A percentile compares a stretch with the other conserved stretches of the same genome.
phyloP scores from a whole-genome alignment of 2,113 vertebrate species.

The Psammodynastes pulverulentus region DNA sequence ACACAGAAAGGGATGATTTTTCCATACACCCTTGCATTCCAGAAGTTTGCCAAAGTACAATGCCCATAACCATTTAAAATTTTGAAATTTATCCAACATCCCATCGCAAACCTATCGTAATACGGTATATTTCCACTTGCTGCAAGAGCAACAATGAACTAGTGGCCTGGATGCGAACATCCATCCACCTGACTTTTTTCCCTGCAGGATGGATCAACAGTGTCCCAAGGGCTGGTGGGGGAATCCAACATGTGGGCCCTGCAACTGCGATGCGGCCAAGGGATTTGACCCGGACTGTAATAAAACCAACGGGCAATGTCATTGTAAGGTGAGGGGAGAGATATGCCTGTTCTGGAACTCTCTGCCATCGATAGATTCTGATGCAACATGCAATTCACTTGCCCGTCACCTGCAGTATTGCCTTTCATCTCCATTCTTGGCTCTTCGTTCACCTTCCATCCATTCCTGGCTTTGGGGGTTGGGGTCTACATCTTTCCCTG shows the following conservation, averaged over 20 bases:
- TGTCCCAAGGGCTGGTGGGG: slow-evolving; percentile 98
- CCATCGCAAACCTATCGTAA: neutral
- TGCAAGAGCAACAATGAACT: neutral
- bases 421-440: slow-evolving; percentile 5
- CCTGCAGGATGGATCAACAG: slow-evolving; percentile 88
- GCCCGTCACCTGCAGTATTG: neutral
- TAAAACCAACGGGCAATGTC: slow-evolving; percentile 92
- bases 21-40: neutral
- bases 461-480: neutral
- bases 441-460: neutral
- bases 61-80: neutral
- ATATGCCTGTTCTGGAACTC: neutral
- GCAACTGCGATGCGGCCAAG: slow-evolving; percentile 88
- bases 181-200: slow-evolving; percentile 19
- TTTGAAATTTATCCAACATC: neutral
- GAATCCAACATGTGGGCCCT: slow-evolving; percentile 89
- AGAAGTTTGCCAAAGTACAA: neutral
- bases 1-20: neutral
- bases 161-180: neutral
- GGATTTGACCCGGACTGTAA: slow-evolving; percentile 93
- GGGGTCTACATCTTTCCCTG: neutral
- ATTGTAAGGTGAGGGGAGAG: slow-evolving; percentile 85
- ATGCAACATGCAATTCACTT: neutral
- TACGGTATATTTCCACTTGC: neutral
- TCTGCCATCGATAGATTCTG: neutral